Conservation (phyloP, 92 coral and sea anemone genomes). For the Epizoanthus stellaris region DNA sequence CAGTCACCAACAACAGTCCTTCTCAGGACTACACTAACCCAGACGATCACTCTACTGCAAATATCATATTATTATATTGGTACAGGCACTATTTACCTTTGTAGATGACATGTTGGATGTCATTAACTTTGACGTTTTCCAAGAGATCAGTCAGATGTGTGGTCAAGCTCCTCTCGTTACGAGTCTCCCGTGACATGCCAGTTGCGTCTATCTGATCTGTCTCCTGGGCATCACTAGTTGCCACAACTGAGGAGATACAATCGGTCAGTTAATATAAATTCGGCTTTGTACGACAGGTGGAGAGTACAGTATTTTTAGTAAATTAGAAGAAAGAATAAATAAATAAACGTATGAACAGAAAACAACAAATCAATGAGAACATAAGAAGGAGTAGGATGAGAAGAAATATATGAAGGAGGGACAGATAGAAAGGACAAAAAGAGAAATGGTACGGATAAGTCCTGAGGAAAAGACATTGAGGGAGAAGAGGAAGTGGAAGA, state of each 20-base stretch:
- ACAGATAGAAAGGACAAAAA: neutral
- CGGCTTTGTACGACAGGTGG: neutral
- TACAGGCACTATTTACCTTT: conserved; percentile 3
- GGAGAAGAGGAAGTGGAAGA: neutral
- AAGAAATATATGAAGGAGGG: neutral
- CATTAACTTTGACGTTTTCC: conserved; percentile 30
- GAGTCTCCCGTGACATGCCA: conserved; percentile 1
- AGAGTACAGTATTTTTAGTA: neutral
- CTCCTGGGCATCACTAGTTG: neutral
- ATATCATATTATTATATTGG: neutral
- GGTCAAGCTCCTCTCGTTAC: neutral
- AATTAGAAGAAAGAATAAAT: neutral
- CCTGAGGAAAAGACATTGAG: neutral
- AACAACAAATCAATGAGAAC: neutral
- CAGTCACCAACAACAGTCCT: too few species aligned
- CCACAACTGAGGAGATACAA: neutral
- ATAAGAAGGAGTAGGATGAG: neutral
- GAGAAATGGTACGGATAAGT: neutral
- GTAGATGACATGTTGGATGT: conserved; percentile 19
- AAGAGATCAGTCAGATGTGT: conserved; percentile 20
- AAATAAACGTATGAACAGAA: neutral
- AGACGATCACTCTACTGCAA: too few species aligned
- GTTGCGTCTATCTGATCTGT: neutral
- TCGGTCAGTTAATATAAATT: neutral
- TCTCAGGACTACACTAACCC: too few species aligned